Base-by-base conservation (phyloP, 2,797 vertebrate species). In the Peromyscus aztecus region DNA sequence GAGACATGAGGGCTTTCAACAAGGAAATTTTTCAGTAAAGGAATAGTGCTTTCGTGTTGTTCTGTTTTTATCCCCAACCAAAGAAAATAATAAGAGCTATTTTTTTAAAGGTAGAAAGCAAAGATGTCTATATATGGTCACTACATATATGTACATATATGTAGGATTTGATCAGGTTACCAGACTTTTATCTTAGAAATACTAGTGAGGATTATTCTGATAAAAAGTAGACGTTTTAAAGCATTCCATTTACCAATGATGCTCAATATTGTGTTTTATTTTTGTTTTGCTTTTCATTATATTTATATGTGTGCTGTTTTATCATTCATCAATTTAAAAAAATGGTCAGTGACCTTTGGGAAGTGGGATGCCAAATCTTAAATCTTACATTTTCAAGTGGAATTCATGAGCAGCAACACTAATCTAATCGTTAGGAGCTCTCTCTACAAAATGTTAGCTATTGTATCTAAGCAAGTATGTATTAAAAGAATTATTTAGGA, bases 111-210 rank as follows among this genome's bases (percentile, higher is more conserved):
- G 17, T 2, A 87, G n/a, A 83, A 96, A 96, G 37, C 55, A 91
- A 90, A 96, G 40, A 34, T 91, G 19, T 69, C 84, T 43, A 63
- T 29, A 87, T 40, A 95, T 87, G 31, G 96, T 93, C 73, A 52
- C 21, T 76, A 52, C 93, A n/a, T 77, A 34, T 24, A 10, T 24
- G 46, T 69, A 11, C 2, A 34, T 1, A 71, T n/a, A 17, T 24
- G 27, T 69, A 46, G 5, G 34, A 17, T 93, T 93, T 90, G 88
- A 96, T 94, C 82, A 96, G 86, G 37, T 92, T 92, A 71, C 31
- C 37, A n/a, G 29, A 61, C 52, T 96, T 95, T 84, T 89, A 76
- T 69, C 75, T 94, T 96, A 93, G 69, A 95, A 96, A 87, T 94
- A 69, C 27, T 75, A 61, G 89, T 69, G 80, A 97, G 3, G 80